Evolutionary conservation across 2,797 vertebrate genomes (phyloP), one percentile per base, ranked within the genome.

Genomic region (Halcyon smyrnensis): DNA sequence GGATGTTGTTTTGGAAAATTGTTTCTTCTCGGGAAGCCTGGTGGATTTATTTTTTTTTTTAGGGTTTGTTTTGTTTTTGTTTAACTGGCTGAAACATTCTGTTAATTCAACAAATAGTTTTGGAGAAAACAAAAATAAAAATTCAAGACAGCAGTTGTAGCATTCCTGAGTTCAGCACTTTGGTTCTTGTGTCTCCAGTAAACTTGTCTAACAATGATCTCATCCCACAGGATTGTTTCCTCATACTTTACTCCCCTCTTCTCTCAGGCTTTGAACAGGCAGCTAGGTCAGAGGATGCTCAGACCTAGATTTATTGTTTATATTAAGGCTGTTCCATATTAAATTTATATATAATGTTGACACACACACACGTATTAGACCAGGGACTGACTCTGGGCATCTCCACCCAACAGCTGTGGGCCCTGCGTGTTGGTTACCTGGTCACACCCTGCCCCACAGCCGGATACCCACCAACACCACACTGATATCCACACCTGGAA

Each of bases 41-140:
- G 14, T 39, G 53, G 16, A 24, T 27, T 34, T 36, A 9, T 43
- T 51, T 48, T 34, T 21, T 32, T 36, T 59, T 24, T 21, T 46
- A n/a, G 41, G 30, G 63, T 21, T 30, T 45, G 43, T 23, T 28
- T 63, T 30, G 37, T 48, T 20, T 20, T 30, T 24, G 24, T 37
- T 62, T 25, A 79, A 76, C 16, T 60, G n/a, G 21, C 7, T 73
- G 56, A 90, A 91, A 67, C 30, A 71, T 68, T 91, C 65, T 71
- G 54, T 87, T 75, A 79, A 65, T 82, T 95, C 94, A 95, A 94
- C 92, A 95, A 93, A 96, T 83, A 89, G 37, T 41, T 95, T 15
- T 39, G 8, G 5, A 93, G 85, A 84, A 89, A 95, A 94, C 43
- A 96, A 70, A 76, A 95, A 62, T 45, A 74, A 89, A 54, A 87